Conservation (phyloP, 2,888 invertebrate genomes). For the Eudemis profundana region DNA sequence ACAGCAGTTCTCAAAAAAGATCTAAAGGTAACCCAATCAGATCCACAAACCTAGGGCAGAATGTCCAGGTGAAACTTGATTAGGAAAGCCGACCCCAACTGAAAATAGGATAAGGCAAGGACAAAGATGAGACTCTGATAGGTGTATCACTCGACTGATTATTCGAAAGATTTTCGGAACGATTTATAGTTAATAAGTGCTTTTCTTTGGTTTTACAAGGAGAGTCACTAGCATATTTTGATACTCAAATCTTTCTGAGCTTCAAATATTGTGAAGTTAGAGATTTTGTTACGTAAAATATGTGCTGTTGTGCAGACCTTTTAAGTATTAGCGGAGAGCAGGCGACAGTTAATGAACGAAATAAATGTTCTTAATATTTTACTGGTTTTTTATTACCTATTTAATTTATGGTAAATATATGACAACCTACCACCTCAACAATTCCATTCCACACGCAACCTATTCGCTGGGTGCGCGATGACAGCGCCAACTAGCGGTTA, state of each 20-base stretch:
- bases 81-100: too few relatives aligned
- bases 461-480: too few relatives aligned
- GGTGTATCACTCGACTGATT: slow-evolving; percentile 82
- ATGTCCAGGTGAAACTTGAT: too few relatives aligned
- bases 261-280: slow-evolving; percentile 64
- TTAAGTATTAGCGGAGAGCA: slow-evolving; percentile 77
- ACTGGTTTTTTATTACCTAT: slow-evolving; percentile 49
- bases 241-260: slow-evolving; percentile 45
- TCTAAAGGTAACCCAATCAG: too few relatives aligned
- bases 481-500: too few relatives aligned
- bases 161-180: slow-evolving; percentile 78
- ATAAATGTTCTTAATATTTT: slow-evolving; percentile 62
- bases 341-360: slow-evolving; percentile 68
- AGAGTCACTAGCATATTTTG: slow-evolving; percentile 53
- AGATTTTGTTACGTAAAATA: slow-evolving; percentile 67
- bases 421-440: too few relatives aligned
- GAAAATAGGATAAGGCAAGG: too few relatives aligned
- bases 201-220: slow-evolving; percentile 85
- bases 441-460: too few relatives aligned
- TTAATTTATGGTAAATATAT: slow-evolving; percentile 37
- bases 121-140: slow-evolving; percentile 80
- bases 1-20: too few relatives aligned
- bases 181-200: slow-evolving; percentile 69
- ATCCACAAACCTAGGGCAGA: too few relatives aligned
- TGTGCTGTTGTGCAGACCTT: slow-evolving; percentile 76